Evolutionary conservation across 2,888 invertebrate genomes (phyloP), one percentile per base, ranked within the genome.

Genomic region (Hipparchia sbordonii): DNA sequence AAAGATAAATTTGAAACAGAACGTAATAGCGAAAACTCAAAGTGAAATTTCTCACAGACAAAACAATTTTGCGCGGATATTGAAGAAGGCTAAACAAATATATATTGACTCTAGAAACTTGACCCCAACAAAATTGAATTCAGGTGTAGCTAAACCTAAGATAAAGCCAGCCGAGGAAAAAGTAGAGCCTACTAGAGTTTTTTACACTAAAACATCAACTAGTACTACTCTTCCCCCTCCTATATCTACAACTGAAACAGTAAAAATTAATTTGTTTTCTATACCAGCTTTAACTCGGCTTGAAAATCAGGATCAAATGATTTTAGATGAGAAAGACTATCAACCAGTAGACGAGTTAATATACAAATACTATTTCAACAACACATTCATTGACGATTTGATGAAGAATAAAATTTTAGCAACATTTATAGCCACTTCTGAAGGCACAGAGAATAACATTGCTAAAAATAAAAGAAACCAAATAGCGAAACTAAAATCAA

Each of bases 361-460:
- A 4, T 92, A 91, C 78, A 93, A 92, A 85, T 91, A 89, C 70
- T 93, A 93, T 68, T 93, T 93, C 52, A 93, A 93, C 72, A 93
- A 93, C 54, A 92, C 93, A 0, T 91, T 90, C 23, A 90, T 93
- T 33, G 92, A 93, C 67, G 87, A 82, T 48, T 62, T 92, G 4
- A 91, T 93, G 85, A 91, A 85, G 74, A 89, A 79, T 33, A 89
- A 91, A 74, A 79, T 92, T 39, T 63, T 92, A 3, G 79, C 85
- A 0, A 83, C 83, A 9, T 82, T 87, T 8, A 77, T 85, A 9
- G 76, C 80, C 0, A 74, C 78, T 2, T 73, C 80, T 7, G 71
- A 77, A 48, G 59, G 12, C 4, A 59, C 45, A 51, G 65, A 65
- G 1, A 72, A 61, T 13, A 67, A 71, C 33, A 84, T 83, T 51